Percentiles rank a stretch among this genome's conserved stretches.
These are phyloP conservation scores for Holocentrus rufus DNA, from an alignment of 2,797 vertebrate genomes.

Conservation along the genomic window DNA sequence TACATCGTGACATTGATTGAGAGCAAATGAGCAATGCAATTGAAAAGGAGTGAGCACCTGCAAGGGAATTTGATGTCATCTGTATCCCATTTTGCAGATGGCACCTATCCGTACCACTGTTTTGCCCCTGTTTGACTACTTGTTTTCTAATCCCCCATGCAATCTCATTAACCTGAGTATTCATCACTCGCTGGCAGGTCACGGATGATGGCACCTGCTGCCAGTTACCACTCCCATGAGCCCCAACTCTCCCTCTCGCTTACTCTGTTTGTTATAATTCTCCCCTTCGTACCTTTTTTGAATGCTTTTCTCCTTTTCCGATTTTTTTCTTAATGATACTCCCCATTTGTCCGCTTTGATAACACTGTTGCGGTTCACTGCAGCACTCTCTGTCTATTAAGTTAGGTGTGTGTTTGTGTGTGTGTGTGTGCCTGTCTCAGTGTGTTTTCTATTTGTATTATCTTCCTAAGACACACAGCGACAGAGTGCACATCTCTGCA, in stretches of 20 bases:
- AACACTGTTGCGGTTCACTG: conserved; percentile 57
- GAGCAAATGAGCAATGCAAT: conserved; percentile 8
- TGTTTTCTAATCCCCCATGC: conserved; percentile 63
- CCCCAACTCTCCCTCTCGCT: conserved; percentile 6
- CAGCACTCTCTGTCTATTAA: conserved; percentile 52
- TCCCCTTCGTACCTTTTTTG: neutral
- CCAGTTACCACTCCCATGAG: conserved; percentile 50
- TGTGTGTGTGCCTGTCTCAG: neutral
- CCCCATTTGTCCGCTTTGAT: conserved; percentile 1
- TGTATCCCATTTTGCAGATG: conserved; percentile 32
- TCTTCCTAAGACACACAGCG: too few relatives aligned
- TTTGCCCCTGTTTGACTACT: conserved; percentile 40
- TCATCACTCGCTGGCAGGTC: conserved; percentile 61
- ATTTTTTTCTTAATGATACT: conserved; percentile 12
- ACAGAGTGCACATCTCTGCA: too few relatives aligned
- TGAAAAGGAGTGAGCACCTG: conserved; percentile 14
- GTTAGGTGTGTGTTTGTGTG: neutral
- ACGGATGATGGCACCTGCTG: conserved; percentile 53
- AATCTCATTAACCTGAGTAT: conserved; percentile 71
- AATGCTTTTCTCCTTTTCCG: conserved; percentile 4
- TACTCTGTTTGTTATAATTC: neutral
- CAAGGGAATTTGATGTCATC: conserved; percentile 25
- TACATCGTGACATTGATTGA: conserved; percentile 11
- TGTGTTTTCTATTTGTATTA: neutral
- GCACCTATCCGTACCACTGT: conserved; percentile 17